Percentiles rank a stretch among this genome's conserved stretches.
These are phyloP conservation scores for Cephus rjabovi DNA, from an alignment of 2,888 invertebrate species.

Conservation along the genomic window DNA sequence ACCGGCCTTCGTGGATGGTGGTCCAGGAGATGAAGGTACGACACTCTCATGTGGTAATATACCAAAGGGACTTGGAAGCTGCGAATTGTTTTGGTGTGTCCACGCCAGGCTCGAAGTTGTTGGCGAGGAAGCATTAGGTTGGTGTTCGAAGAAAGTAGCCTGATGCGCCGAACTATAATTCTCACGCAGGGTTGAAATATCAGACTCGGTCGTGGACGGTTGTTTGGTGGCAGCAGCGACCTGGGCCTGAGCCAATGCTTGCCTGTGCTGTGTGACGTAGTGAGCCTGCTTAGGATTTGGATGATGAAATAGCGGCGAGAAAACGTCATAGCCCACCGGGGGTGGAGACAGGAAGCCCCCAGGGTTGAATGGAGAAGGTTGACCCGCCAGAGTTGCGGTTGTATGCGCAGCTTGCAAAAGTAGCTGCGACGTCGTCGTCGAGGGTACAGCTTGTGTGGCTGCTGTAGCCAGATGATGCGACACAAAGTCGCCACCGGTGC, in stretches of 20 bases:
- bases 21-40: slow-evolving; percentile 74
- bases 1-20: slow-evolving; percentile 71
- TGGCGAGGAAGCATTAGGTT: slow-evolving; percentile 69
- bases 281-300: slow-evolving; percentile 78
- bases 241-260: slow-evolving; percentile 71
- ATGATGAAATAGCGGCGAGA: slow-evolving; percentile 86
- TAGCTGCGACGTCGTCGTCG: slow-evolving; percentile 75
- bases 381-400: slow-evolving; percentile 72
- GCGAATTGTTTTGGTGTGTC: slow-evolving; percentile 76
- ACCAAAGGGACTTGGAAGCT: slow-evolving; percentile 80
- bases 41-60: slow-evolving; percentile 84
- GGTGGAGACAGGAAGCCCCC: slow-evolving; percentile 81
- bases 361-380: slow-evolving; percentile 77
- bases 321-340: slow-evolving; percentile 85
- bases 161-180: slow-evolving; percentile 74
- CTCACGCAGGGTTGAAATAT: slow-evolving; percentile 71
- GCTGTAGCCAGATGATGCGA: slow-evolving; percentile 67
- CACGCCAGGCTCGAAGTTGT: slow-evolving; percentile 73
- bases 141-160: slow-evolving; percentile 75
- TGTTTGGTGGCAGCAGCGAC: slow-evolving; percentile 57
- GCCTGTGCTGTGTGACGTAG: slow-evolving; percentile 79
- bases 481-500: slow-evolving; percentile 74
- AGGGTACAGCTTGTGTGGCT: slow-evolving; percentile 67
- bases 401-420: slow-evolving; percentile 76
- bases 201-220: slow-evolving; percentile 70